Base-by-base conservation (phyloP, 2,113 vertebrate species). In the Neogobius melanostomus region DNA sequence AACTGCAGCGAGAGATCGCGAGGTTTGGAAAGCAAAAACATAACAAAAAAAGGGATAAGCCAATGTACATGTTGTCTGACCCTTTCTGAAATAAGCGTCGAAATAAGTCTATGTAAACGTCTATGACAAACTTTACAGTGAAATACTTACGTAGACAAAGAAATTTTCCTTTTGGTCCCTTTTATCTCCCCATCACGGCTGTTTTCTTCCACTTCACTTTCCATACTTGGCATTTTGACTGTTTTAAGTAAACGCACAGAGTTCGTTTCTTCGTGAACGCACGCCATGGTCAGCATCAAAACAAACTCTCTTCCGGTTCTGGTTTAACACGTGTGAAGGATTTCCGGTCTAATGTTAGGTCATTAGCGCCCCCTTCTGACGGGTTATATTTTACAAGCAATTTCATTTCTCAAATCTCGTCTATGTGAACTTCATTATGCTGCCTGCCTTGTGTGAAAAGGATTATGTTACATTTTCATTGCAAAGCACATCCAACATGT, bases 151-250 rank as follows among this genome's bases (percentile, higher is more conserved):
- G 71, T 73, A 0, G 85, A 83, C n/a, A 91, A 69, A 0, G 89
- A 90, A 14, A 92, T 86, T 77, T 93, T 94, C 43, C 91, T 84
- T 70, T 92, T 93, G 14, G 36, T 78, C 59, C 59, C 84, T 67
- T 47, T 84, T 50, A 4, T 66, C 42, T 83, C 84, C 0, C 89
- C 81, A 8, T 71, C 85, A 0, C 4, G 7, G 0, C n/a, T 28
- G 21, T 42, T 9, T 36, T 21, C 42, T 5, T 74, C 74, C 9
- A 1, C 54, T n/a, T 45, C 12, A 6, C 17, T 80, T 21, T 81
- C 76, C 7, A 9, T 2, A 6, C 64, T 11, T n/a, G 82, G 66
- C 73, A 83, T 79, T 6, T 1, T 63, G n/a, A 71, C 53, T 2
- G 66, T 43, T 8, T 16, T 51, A 4, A 69, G 54, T 6, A 71